Evolutionary conservation across 2,113 vertebrate species (phyloP).

Genomic region (Cygnus buccinator): DNA sequence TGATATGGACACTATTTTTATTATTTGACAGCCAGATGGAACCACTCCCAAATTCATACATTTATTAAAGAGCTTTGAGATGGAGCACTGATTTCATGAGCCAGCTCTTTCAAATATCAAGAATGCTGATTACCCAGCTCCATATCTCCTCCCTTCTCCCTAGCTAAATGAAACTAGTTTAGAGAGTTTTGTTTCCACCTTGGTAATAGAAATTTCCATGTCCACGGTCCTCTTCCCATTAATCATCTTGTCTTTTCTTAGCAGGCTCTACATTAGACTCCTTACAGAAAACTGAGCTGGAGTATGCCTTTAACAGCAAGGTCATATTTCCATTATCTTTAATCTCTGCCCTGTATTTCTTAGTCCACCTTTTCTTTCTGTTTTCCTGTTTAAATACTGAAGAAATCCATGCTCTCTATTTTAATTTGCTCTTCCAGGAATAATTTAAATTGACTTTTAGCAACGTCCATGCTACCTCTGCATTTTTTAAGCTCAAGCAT

Average conservation of each 20-base stretch:
- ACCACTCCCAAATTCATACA: slow-evolving; percentile 51
- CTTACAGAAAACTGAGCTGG: not conserved
- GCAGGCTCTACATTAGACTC: not conserved
- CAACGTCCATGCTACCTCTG: fast-evolving
- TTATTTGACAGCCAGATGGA: slow-evolving; percentile 52
- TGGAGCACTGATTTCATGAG: slow-evolving; percentile 40
- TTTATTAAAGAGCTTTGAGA: slow-evolving; percentile 61
- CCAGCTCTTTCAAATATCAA: slow-evolving; percentile 54
- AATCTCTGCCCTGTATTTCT: not conserved
- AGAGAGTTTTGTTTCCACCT: slow-evolving; percentile 49
- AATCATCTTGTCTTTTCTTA: slow-evolving; percentile 49
- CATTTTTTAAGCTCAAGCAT: not conserved
- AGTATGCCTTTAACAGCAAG: not conserved
- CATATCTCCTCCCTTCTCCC: slow-evolving; percentile 33
- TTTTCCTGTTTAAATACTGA: not conserved
- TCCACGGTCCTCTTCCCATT: slow-evolving; percentile 7
- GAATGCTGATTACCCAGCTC: slow-evolving; percentile 39
- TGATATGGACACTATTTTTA: slow-evolving; percentile 16
- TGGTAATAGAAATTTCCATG: slow-evolving; percentile 62
- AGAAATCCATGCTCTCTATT: not conserved
- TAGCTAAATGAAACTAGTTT: slow-evolving; percentile 52
- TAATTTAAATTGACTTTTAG: slow-evolving; percentile 14
- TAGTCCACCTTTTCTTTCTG: not conserved
- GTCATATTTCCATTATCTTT: not conserved
- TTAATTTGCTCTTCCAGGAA: not conserved